A percentile compares a stretch with the other conserved stretches of the same genome.
These are phyloP conservation scores for Timandra comae DNA, from an alignment of 2,888 invertebrate genomes.

Conservation along the genomic window DNA sequence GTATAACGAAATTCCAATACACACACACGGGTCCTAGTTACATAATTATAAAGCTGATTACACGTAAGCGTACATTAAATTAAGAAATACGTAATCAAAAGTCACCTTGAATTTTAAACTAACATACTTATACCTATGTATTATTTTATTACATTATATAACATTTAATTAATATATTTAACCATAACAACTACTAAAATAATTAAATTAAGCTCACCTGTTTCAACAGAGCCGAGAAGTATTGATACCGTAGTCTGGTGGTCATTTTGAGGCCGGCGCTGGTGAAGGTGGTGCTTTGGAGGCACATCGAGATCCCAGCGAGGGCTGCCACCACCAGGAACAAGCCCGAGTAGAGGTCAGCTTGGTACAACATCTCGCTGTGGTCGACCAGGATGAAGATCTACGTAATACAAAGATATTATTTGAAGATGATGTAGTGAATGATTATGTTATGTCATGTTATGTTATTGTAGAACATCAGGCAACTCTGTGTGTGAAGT, in stretches of 20 bases:
- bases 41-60: too few relatives aligned
- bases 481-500: too few relatives aligned
- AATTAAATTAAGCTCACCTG: constrained; percentile 66
- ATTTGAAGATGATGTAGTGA: too few relatives aligned
- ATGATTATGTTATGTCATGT: too few relatives aligned
- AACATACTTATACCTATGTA: neutral
- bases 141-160: neutral
- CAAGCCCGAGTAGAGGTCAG: constrained; percentile 79
- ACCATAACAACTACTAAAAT: constrained; percentile 1
- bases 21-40: too few relatives aligned
- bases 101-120: neutral
- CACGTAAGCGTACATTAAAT: too few relatives aligned
- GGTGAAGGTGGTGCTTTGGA: constrained; percentile 84
- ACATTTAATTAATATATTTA: too few relatives aligned
- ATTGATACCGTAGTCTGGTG: constrained; percentile 72
- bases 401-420: too few relatives aligned
- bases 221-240: constrained; percentile 73
- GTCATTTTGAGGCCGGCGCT: constrained; percentile 87
- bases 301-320: constrained; percentile 80
- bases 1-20: too few relatives aligned
- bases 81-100: neutral
- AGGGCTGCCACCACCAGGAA: constrained; percentile 81
- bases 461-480: too few relatives aligned
- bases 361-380: constrained; percentile 70
- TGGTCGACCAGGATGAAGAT: constrained; percentile 78